These are phyloP conservation scores for Hyles vespertilio DNA, from an alignment of 1,140 invertebrate species.

Conservation along the genomic window DNA sequence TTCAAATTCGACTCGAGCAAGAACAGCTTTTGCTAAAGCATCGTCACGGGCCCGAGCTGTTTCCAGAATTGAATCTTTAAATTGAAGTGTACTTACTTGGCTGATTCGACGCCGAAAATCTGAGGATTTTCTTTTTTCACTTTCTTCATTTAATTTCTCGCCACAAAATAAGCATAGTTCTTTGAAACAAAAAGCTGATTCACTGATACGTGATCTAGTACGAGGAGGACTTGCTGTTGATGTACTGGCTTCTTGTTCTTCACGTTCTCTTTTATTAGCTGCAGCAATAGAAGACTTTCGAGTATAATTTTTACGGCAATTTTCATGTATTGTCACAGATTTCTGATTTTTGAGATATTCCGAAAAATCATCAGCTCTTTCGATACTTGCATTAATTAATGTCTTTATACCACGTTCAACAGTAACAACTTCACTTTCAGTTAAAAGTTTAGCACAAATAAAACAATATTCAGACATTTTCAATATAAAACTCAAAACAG, in stretches of 20 bases:
- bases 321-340: conserved; percentile 28
- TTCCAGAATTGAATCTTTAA: conserved; percentile 23
- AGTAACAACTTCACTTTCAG: too few species aligned
- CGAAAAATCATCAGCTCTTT: too few species aligned
- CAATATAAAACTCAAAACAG: too few species aligned
- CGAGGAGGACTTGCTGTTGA: conserved; percentile 29
- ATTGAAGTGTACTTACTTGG: conserved; percentile 31
- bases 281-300: conserved; percentile 27
- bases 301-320: conserved; percentile 19
- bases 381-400: not conserved
- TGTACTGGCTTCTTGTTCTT: conserved; percentile 33
- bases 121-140: conserved; percentile 18
- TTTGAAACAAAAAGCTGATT: conserved; percentile 40
- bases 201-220: conserved; percentile 32
- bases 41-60: conserved; percentile 37
- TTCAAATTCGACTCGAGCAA: conserved; percentile 34
- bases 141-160: conserved; percentile 34
- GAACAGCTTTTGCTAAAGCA: conserved; percentile 38
- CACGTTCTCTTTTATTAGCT: conserved; percentile 29
- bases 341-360: conserved; percentile 14
- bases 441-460: too few species aligned
- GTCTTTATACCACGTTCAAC: too few species aligned
- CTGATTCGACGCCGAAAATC: conserved; percentile 30
- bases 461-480: too few species aligned
- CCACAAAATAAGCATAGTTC: conserved; percentile 42